A percentile compares a stretch with the other conserved stretches of the same genome.
These are phyloP conservation scores for Clitarchus hookeri DNA, from an alignment of 2,888 invertebrate species.

Conservation along the genomic window DNA sequence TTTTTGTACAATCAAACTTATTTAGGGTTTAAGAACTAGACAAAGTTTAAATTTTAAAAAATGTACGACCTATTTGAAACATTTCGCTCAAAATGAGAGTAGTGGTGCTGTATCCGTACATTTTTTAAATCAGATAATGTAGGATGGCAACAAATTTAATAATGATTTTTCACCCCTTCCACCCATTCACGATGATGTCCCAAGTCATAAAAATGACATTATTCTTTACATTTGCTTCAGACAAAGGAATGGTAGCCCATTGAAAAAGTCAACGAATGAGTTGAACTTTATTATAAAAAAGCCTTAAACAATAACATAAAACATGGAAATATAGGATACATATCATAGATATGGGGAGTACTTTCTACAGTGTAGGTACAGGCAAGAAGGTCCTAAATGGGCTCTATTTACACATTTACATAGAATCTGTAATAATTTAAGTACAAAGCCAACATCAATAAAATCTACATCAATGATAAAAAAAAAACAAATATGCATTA, in stretches of 20 bases:
- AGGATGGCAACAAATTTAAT: no score
- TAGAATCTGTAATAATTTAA: background rate
- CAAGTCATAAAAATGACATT: no score
- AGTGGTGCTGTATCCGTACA: no score
- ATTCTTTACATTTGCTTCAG: background rate
- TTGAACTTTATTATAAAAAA: constrained; percentile 1
- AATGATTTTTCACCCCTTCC: no score
- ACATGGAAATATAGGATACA: background rate
- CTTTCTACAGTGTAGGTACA: background rate
- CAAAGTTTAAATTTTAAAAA: no score
- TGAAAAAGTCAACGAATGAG: background rate
- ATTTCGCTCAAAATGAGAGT: no score
- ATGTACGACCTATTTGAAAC: no score
- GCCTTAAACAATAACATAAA: background rate
- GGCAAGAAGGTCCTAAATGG: constrained; percentile 4
- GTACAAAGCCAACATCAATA: background rate
- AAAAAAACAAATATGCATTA: background rate
- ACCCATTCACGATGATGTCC: no score
- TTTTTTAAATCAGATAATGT: no score
- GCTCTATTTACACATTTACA: background rate
- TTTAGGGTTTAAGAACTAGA: no score
- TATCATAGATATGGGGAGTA: background rate
- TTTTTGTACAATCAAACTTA: no score
- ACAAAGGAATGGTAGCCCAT: background rate
- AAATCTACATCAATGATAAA: background rate